Base-by-base conservation (phyloP, 2,797 vertebrate species). In the Poeciliopsis presidionis region DNA sequence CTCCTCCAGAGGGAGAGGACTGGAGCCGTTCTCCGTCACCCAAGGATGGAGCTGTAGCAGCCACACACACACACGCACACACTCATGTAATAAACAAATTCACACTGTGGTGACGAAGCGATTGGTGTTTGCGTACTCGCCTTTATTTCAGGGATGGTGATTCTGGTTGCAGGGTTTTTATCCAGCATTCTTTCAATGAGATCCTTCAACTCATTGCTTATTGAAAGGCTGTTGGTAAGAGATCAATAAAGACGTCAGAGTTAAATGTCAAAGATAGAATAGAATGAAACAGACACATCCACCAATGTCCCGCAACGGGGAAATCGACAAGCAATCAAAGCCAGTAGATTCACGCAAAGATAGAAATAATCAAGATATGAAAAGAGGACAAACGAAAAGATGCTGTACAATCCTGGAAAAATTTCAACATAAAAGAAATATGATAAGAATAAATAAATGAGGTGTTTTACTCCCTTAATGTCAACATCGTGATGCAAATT, bases 111-210 rank as follows among this genome's bases (percentile, higher is more conserved):
- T 41, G 13, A 70, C 4, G 49, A 18, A 30, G 2, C 7, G 2
- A 33, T 25, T n/a, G 0, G n/a, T 61, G 49, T 72, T 73, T 7
- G 25, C 2, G 18, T 5, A 71, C 39, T 59, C 9, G 98, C 98
- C 96, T 99, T 99, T 78, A 99, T 96, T 84, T 97, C 95, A n/a
- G 97, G 95, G 84, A 99, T 93, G 16, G 95, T 97, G 87, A 98
- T 97, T 94, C 98, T 96, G 0, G 91, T 96, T 88, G 96, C 95
- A 0, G 98, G 97, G 75, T 95, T 96, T 94, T 99, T 99, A 87
- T 98, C 96, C 4, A 99, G 91, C 98, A 98, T 98, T 88, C 59
- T 94, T 53, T 95, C 84, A 75, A 98, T 96, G 47, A 99, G 94
- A 3, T 97, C 96, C 87, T 95, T 96, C 72, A 99, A 90, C 53